Evolutionary conservation across 2,797 vertebrate species (phyloP).

Genomic region (Enteromius anoplus): DNA sequence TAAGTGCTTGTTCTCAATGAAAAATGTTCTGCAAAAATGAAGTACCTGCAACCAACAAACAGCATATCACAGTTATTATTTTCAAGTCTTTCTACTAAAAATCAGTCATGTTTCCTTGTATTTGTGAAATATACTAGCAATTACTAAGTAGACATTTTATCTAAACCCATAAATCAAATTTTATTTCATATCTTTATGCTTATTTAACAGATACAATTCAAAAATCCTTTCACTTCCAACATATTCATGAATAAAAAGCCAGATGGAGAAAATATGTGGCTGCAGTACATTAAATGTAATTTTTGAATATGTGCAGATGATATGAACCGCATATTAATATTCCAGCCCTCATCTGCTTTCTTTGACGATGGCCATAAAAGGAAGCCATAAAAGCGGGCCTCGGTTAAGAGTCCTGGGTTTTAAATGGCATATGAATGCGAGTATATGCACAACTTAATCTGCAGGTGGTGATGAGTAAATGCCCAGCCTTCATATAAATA

Average conservation of each 20-base stretch:
- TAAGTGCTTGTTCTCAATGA: background rate
- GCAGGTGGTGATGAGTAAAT: slow-evolving; percentile 34
- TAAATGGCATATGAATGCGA: background rate
- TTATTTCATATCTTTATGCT: background rate
- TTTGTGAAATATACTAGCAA: background rate
- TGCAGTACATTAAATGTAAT: background rate
- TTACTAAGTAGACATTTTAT: background rate
- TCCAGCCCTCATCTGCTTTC: background rate
- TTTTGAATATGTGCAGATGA: background rate
- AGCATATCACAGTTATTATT: background rate
- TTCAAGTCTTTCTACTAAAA: background rate
- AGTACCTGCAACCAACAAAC: background rate
- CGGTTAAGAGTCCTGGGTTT: background rate
- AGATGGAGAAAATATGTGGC: background rate
- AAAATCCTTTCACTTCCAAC: background rate
- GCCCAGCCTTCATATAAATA: slow-evolving; percentile 51
- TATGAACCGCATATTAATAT: background rate
- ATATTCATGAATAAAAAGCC: background rate
- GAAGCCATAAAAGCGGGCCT: background rate
- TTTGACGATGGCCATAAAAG: background rate
- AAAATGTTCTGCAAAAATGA: background rate
- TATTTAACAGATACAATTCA: background rate
- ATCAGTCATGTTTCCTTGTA: background rate
- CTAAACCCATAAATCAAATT: background rate
- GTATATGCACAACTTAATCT: background rate